Evolutionary conservation across 2,797 vertebrate species (phyloP).

Genomic region (Aulostomus chinensis): DNA sequence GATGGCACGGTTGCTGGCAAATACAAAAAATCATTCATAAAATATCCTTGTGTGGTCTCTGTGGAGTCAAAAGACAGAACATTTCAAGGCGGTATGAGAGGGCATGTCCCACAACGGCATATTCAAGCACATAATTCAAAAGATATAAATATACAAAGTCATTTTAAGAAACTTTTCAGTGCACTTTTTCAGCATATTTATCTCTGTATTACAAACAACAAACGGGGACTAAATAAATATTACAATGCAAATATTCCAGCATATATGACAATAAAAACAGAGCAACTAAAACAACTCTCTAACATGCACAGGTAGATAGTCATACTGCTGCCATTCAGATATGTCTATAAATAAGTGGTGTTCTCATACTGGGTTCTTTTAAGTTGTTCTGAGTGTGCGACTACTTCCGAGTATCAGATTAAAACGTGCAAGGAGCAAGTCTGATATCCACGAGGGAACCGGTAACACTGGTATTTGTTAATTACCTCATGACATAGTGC

Average conservation of each 20-base stretch:
- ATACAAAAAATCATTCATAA: conserved; percentile 24
- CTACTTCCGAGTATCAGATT: not conserved
- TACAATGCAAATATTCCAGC: conserved; percentile 46
- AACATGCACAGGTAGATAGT: conserved; percentile 13
- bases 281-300: too few species aligned
- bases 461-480: conserved; percentile 36
- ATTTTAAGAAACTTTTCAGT: conserved; percentile 57
- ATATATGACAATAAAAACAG: conserved; percentile 39
- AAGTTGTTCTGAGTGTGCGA: conserved; percentile 8
- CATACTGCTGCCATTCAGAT: not conserved
- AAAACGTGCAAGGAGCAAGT: not conserved
- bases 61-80: conserved; percentile 5
- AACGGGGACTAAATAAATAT: conserved; percentile 66
- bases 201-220: conserved; percentile 42
- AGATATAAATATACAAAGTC: conserved; percentile 56
- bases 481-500: conserved; percentile 21
- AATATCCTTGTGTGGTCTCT: conserved; percentile 21
- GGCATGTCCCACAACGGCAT: conserved; percentile 26
- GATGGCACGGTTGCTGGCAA: conserved; percentile 16
- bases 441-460: conserved; percentile 14
- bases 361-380: not conserved
- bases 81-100: conserved; percentile 14
- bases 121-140: conserved; percentile 35
- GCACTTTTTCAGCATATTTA: conserved; percentile 48
- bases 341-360: conserved; percentile 4